Base-by-base conservation (phyloP, 2,113 vertebrate species). In the Carassius auratus region DNA sequence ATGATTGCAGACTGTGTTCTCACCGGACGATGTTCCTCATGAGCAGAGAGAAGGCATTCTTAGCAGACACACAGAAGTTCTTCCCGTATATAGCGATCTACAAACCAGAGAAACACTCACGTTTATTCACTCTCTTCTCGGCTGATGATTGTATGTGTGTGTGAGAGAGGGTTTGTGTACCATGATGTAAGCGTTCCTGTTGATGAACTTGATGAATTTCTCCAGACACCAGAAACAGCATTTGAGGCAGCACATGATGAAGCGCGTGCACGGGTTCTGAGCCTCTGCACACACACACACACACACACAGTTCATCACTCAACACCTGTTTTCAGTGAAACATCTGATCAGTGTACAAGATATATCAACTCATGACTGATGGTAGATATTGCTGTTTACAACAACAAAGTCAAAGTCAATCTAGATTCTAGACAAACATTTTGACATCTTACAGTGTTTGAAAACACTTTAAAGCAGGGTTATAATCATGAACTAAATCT, bases 221-320 rank as follows among this genome's bases (percentile, higher is more conserved):
- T 98, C 97, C 90, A 98, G 92, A 86, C 97, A 98, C 95, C 96
- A 98, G 88, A 98, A 94, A 91, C 97, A 97, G 92, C 97, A 98
- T 87, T 96, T 97, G 68, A 98, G 89, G 79, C 97, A 98, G 85
- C 96, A 97, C 84, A 97, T 17, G 12, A 98, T 76, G 83, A 97
- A 97, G 4, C 95, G 94, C 0, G 94, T 90, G 7, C 91, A 36
- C 0, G 93, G 64, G 83, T 98, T 98, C 83, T 96, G 93, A 0
- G 93, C 91, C 59, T 83, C 97, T 96, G 75, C 8, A 78, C 14
- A 55, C 71, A 50, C 81, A 71, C 86, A 42, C 38, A 42, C 8
- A 84, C 69, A 76, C 68, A 86, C 57, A 73, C 33, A 77, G 48
- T 55, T 55, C 4, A 55, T 55, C 15, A 55, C 19, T 55, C 15